These are phyloP conservation scores for Scaptomyza tumidula DNA, from an alignment of 2,888 invertebrate species.

Conservation along the genomic window DNA sequence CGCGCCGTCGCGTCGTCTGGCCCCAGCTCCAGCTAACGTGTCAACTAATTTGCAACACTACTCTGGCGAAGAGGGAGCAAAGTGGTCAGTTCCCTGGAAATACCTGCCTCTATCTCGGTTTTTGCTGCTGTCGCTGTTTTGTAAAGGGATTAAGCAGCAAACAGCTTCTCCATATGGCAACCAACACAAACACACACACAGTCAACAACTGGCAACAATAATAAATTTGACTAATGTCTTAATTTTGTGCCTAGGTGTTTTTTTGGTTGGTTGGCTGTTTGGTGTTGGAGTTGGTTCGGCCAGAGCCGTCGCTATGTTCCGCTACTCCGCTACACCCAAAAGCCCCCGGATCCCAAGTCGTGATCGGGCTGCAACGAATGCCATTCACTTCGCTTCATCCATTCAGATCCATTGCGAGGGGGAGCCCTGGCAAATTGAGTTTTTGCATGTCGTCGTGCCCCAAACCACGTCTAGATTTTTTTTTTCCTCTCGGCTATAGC, in stretches of 20 bases:
- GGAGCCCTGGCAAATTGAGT: conserved; percentile 69
- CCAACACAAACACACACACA: conserved; percentile 4
- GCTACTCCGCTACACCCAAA: conserved; percentile 19
- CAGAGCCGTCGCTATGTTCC: conserved; percentile 32
- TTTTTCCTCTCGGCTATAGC: background rate
- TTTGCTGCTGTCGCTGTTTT: conserved; percentile 15
- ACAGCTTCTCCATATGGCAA: conserved; percentile 34
- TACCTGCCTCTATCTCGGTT: conserved; percentile 66
- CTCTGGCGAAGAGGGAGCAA: conserved; percentile 17
- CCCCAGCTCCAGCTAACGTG: conserved; percentile 67
- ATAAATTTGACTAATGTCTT: conserved; percentile 77
- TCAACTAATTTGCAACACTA: conserved; percentile 84
- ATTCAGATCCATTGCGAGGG: conserved; percentile 59
- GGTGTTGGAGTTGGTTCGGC: conserved; percentile 46
- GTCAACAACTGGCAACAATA: conserved; percentile 20
- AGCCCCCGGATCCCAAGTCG: conserved; percentile 39
- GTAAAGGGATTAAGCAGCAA: conserved; percentile 64
- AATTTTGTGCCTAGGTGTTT: conserved; percentile 75
- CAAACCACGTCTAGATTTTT: conserved; percentile 65
- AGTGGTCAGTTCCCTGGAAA: conserved; percentile 70
- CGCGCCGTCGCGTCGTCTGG: conserved; percentile 58
- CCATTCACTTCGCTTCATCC: conserved; percentile 81
- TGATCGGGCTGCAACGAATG: conserved; percentile 75
- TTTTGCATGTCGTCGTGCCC: conserved; percentile 71
- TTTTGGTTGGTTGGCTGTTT: conserved; percentile 9